phyloP scores from a whole-genome alignment of 1,140 invertebrate genomes.

The Patella vulgata region DNA sequence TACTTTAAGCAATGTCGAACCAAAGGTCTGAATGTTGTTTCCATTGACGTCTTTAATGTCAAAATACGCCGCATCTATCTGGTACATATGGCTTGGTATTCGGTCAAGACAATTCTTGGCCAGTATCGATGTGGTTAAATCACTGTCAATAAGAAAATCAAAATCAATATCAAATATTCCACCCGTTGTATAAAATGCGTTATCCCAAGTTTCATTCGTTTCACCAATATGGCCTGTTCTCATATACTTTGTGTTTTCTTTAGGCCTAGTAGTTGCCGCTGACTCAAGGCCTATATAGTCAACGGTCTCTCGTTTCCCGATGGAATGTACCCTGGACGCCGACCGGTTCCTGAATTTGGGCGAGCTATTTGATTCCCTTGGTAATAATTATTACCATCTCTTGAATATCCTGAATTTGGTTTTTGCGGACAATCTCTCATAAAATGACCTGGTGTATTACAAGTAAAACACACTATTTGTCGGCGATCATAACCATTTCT shows the following conservation, averaged over 20 bases:
- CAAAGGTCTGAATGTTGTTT: not conserved
- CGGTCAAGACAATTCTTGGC: not conserved
- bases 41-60: constrained; percentile 3
- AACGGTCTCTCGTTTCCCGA: constrained; percentile 18
- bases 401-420: not conserved
- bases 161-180: not conserved
- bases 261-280: constrained; percentile 11
- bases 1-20: not conserved
- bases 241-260: not conserved
- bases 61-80: too few species aligned
- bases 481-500: not conserved
- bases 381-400: too few species aligned
- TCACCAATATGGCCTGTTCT: not conserved
- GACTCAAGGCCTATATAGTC: constrained; percentile 7
- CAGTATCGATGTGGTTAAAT: constrained; percentile 6
- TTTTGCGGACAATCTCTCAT: not conserved
- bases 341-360: too few species aligned
- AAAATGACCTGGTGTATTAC: constrained; percentile 1
- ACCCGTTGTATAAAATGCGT: constrained; percentile 19
- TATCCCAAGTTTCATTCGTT: constrained; percentile 8
- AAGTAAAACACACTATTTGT: constrained; percentile 11
- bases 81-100: too few species aligned
- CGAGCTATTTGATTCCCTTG: too few species aligned
- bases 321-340: not conserved
- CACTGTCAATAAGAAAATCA: constrained; percentile 15